phyloP scores from a whole-genome alignment of 2,888 invertebrate genomes.

The Caenorhabditis sp. region DNA sequence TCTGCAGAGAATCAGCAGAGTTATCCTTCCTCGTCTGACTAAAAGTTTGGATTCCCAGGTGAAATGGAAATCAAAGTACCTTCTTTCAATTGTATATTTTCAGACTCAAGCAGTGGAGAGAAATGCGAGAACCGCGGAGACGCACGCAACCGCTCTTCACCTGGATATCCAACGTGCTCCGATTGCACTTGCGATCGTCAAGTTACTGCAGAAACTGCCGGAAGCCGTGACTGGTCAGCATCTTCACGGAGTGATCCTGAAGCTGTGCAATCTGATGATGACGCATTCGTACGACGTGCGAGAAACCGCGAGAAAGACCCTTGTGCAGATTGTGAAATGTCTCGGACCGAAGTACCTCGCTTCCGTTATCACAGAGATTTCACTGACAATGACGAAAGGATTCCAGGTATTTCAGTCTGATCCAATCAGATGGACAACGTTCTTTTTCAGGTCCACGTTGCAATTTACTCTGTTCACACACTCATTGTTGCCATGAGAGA shows the following conservation, averaged over 20 bases:
- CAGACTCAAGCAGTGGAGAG: conserved; percentile 48
- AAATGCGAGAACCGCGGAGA: conserved; percentile 55
- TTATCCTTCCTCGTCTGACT: conserved; percentile 57
- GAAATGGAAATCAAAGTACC: neutral
- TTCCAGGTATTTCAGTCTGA: conserved; percentile 85
- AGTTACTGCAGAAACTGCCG: conserved; percentile 90
- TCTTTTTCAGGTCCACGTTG: conserved; percentile 85
- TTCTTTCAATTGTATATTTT: too few relatives aligned
- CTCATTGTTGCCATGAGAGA: conserved; percentile 84
- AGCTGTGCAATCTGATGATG: conserved; percentile 91
- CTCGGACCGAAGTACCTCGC: conserved; percentile 89
- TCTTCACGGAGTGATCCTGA: conserved; percentile 82
- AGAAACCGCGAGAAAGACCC: conserved; percentile 60
- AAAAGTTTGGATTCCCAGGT: conserved; percentile 48
- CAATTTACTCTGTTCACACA: conserved; percentile 90
- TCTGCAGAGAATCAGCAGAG: conserved; percentile 46
- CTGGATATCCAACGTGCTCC: conserved; percentile 92
- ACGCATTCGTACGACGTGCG: conserved; percentile 83
- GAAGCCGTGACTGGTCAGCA: conserved; percentile 79
- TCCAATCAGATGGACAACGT: too few relatives aligned
- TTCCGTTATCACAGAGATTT: conserved; percentile 87
- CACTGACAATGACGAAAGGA: conserved; percentile 87
- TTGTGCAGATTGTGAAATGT: conserved; percentile 86
- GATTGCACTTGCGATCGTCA: conserved; percentile 92
- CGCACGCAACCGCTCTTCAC: conserved; percentile 79